Conservation (phyloP, 2,113 vertebrate species). For the Forbesichthys papilliferus region DNA sequence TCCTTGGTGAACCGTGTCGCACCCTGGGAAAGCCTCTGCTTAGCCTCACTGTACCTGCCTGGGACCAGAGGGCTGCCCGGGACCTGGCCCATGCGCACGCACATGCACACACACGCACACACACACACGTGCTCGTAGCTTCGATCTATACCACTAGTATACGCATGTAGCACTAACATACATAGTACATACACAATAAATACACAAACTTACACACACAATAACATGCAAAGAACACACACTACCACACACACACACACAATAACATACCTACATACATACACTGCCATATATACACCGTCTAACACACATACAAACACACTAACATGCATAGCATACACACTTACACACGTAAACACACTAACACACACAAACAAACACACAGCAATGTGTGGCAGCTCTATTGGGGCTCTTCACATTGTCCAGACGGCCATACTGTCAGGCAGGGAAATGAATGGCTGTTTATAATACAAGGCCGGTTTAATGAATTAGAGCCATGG, state of each 20-base stretch:
- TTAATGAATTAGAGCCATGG: slow-evolving; percentile 99
- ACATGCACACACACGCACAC: slow-evolving; percentile 5
- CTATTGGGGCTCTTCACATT: slow-evolving; percentile 86
- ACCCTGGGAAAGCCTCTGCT: slow-evolving; percentile 51
- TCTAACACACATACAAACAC: not conserved
- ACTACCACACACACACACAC: not conserved
- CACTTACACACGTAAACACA: slow-evolving; percentile 31
- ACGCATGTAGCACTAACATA: no score
- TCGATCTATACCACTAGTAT: no score
- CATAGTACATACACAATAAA: no score
- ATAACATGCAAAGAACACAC: not conserved
- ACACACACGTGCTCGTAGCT: not conserved
- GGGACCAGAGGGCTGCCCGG: slow-evolving; percentile 38
- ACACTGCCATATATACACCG: slow-evolving; percentile 15
- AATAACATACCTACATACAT: slow-evolving; percentile 16
- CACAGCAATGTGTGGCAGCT: slow-evolving; percentile 57
- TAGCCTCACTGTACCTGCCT: slow-evolving; percentile 60
- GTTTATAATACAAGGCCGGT: slow-evolving; percentile 99
- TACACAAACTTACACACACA: no score
- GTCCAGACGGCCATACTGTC: slow-evolving; percentile 93
- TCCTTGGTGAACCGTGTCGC: slow-evolving; percentile 37
- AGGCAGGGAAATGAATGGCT: slow-evolving; percentile 97
- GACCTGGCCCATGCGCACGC: slow-evolving; percentile 37
- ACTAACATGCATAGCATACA: slow-evolving; percentile 1
- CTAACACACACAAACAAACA: slow-evolving; percentile 11